Base-by-base conservation (phyloP, 2,797 vertebrate genomes). In the Cryptoblepharus egeriae region DNA sequence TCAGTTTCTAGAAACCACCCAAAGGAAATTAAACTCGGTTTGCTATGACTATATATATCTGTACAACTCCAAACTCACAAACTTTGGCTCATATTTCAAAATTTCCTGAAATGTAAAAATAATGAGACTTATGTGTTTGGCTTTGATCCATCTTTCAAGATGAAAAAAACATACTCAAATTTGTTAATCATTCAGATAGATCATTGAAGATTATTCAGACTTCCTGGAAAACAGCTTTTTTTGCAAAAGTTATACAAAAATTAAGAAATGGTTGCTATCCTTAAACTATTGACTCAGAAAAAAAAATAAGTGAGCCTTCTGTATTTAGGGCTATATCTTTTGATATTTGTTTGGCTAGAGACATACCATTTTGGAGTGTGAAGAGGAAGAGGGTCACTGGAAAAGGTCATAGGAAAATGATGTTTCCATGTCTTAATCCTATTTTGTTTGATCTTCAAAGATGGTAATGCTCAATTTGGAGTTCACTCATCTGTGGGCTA, bases 401-500 rank as follows among this genome's bases (percentile, higher is more conserved):
- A 79, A 79, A 75, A 67, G 83, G 84, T 88, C 58, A 77, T 65
- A 84, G 70, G 28, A 87, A 91, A 91, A 94, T 32, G 65, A 83
- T 80, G 67, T 0, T 0, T 74, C 58, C 88, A 58, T 89, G 87
- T 80, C 87, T 90, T 91, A 91, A 78, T 87, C 80, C 84, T 83
- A 72, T 87, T 81, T 92, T 90, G 93, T 95, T 95, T 96, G 93
- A 95, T 95, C 95, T 95, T 92, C 88, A 93, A 93, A 95, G 91
- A 88, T 93, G 84, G 94, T 89, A 94, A 94, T 24, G 71, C 90
- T 94, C 91, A 93, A 92, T 94, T 93, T 93, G 67, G 89, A 93
- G 88, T 87, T 94, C 94, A 91, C 75, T 94, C 93, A 92, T 88
- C 94, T 93, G 77, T 93, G 91, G 88, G 88, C 90, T 91, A 90